Evolutionary conservation across 2,888 invertebrate genomes (phyloP).

Genomic region (Pristionchus fissidentatus): DNA sequence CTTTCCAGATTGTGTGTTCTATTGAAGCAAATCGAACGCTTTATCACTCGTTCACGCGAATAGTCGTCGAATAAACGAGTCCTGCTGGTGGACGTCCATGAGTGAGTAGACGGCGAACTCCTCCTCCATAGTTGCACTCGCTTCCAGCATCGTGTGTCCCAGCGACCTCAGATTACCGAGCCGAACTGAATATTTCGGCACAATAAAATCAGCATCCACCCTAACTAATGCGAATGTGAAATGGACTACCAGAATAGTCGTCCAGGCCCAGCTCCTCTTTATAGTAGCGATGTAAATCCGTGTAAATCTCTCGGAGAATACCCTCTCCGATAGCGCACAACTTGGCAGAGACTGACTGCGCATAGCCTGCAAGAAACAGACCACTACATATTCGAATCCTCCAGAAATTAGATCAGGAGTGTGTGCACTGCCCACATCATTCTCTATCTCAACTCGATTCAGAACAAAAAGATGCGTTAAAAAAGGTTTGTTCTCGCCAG

Average conservation of each 20-base stretch:
- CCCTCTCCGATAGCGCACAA: background rate
- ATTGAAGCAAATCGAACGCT: too few relatives aligned
- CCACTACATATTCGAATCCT: too few relatives aligned
- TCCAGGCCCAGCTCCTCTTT: constrained; percentile 5
- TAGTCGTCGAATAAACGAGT: background rate
- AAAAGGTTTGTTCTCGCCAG: too few relatives aligned
- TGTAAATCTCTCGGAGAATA: constrained; percentile 6
- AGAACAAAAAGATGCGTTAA: too few relatives aligned
- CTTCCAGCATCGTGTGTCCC: background rate
- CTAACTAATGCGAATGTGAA: too few relatives aligned
- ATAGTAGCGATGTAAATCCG: constrained; percentile 30
- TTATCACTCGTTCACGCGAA: background rate
- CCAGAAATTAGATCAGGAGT: too few relatives aligned
- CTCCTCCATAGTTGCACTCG: constrained; percentile 10
- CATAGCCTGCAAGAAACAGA: background rate
- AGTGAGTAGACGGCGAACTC: constrained; percentile 25
- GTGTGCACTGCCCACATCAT: too few relatives aligned
- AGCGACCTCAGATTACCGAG: constrained; percentile 11
- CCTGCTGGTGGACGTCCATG: constrained; percentile 4
- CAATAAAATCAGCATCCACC: too few relatives aligned
- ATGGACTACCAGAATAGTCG: too few relatives aligned
- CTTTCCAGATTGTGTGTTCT: too few relatives aligned
- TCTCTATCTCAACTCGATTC: too few relatives aligned
- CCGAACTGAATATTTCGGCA: too few relatives aligned
- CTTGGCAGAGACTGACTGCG: background rate